Evolutionary conservation across 2,113 vertebrate genomes (phyloP).

Genomic region (Phrynosoma blainvillii): DNA sequence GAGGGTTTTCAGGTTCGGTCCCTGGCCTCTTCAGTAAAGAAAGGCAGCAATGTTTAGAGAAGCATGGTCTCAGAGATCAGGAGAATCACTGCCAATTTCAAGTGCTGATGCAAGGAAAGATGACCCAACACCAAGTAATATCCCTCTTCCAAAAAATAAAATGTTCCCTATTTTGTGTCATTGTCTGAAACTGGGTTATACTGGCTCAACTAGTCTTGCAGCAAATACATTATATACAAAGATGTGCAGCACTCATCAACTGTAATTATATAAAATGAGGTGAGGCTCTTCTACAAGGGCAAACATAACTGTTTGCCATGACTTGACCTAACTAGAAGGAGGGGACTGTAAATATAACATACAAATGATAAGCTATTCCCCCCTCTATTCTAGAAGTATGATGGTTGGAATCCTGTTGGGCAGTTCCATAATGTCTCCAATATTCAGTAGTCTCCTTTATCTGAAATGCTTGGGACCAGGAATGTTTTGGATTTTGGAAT

Average conservation of each 20-base stretch:
- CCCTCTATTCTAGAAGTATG: too few species aligned
- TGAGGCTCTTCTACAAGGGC: not conserved
- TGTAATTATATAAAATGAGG: constrained; percentile 2
- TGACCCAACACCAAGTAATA: not conserved
- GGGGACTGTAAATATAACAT: not conserved
- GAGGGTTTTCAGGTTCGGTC: not conserved
- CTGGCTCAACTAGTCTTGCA: constrained; percentile 19
- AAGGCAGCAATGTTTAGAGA: not conserved
- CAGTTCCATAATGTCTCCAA: too few species aligned
- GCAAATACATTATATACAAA: not conserved
- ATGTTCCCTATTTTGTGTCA: constrained; percentile 7
- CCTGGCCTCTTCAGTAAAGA: not conserved
- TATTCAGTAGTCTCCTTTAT: too few species aligned
- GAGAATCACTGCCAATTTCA: not conserved
- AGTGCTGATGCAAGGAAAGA: too few species aligned
- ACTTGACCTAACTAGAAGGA: not conserved
- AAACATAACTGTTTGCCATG: not conserved
- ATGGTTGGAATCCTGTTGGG: too few species aligned
- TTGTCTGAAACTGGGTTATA: not conserved
- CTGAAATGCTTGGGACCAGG: too few species aligned
- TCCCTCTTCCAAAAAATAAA: not conserved
- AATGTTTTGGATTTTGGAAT: too few species aligned
- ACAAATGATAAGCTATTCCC: not conserved
- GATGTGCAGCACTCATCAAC: not conserved
- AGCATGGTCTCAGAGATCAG: not conserved